Conservation (phyloP, 2,888 invertebrate genomes). For the Patella caerulea region DNA sequence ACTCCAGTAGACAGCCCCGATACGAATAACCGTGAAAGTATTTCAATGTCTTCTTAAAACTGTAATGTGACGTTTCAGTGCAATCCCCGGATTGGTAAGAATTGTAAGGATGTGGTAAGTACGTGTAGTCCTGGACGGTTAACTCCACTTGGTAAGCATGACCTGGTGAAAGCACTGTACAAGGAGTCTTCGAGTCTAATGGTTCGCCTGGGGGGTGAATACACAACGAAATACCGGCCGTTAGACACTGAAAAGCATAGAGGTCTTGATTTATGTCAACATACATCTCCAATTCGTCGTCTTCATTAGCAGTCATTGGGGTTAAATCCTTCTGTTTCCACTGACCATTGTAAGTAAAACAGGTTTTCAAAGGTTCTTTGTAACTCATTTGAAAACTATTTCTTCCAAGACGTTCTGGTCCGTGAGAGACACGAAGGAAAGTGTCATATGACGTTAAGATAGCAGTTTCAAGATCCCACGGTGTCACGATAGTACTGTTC, state of each 20-base stretch:
- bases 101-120: neutral
- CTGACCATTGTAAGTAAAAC: neutral
- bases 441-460: neutral
- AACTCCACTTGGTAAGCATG: neutral
- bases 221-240: neutral
- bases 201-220: neutral
- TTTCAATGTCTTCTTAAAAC: neutral
- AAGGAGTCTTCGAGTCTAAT: neutral
- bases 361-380: neutral
- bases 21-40: neutral
- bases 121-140: neutral
- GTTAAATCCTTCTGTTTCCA: neutral
- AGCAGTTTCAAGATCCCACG: neutral
- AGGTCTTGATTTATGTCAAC: neutral
- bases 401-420: neutral
- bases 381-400: neutral
- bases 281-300: neutral
- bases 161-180: neutral
- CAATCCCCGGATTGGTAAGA: neutral
- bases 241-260: neutral
- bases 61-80: neutral
- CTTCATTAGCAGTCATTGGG: neutral
- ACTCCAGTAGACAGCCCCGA: neutral
- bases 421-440: neutral
- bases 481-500: neutral